Evolutionary conservation across 2,888 invertebrate genomes (phyloP).

Genomic region (Caenorhabditis uteleia): DNA sequence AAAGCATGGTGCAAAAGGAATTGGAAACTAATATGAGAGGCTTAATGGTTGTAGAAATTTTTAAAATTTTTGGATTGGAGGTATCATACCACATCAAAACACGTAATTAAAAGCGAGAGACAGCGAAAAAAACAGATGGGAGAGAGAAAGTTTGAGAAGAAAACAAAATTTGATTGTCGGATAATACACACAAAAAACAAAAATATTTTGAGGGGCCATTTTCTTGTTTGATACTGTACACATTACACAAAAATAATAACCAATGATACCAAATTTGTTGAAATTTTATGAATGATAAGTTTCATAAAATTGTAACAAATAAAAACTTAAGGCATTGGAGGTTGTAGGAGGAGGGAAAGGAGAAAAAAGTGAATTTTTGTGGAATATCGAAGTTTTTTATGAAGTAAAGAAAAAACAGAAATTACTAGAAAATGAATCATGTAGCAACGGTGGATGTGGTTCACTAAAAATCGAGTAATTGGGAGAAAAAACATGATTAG

Average conservation of each 20-base stretch:
- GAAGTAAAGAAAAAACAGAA: background rate
- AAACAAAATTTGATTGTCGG: too few relatives aligned
- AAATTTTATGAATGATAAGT: too few relatives aligned
- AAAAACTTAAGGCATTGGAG: conserved; percentile 18
- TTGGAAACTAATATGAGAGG: background rate
- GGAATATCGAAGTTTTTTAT: too few relatives aligned
- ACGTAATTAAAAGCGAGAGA: conserved; percentile 4
- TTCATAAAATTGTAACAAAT: conserved; percentile 16
- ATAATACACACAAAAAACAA: background rate
- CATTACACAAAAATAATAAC: too few relatives aligned
- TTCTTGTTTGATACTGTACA: conserved; percentile 7
- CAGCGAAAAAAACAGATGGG: conserved; percentile 3
- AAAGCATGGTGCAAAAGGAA: too few relatives aligned
- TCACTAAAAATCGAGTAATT: conserved; percentile 5
- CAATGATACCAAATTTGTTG: too few relatives aligned
- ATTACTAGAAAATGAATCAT: too few relatives aligned
- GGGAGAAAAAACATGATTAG: conserved; percentile 3
- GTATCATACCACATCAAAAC: conserved; percentile 10
- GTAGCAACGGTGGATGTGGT: too few relatives aligned
- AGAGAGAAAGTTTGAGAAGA: too few relatives aligned
- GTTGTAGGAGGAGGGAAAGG: background rate
- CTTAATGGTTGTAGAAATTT: conserved; percentile 3
- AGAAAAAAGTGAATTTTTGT: background rate
- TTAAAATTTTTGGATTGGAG: conserved; percentile 1
- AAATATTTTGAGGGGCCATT: background rate